These are phyloP conservation scores for Bhutanitis thaidina DNA, from an alignment of 2,888 invertebrate species.

Conservation along the genomic window DNA sequence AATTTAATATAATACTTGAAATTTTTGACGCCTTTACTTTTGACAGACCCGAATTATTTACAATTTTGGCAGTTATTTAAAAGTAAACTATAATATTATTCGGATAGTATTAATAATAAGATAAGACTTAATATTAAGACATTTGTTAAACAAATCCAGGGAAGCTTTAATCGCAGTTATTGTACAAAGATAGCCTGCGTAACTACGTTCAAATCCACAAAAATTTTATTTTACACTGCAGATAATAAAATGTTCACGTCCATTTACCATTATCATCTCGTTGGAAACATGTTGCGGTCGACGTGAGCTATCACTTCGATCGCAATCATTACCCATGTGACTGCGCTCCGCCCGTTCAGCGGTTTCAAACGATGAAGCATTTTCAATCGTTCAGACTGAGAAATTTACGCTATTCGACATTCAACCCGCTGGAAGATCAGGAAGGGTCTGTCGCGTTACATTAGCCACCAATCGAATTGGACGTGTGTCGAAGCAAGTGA, in stretches of 20 bases:
- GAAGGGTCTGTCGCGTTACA: constrained; percentile 61
- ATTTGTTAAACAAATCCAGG: neutral
- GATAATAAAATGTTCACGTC: constrained; percentile 54
- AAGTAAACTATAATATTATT: too few species aligned
- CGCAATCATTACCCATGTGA: constrained; percentile 62
- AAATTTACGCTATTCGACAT: constrained; percentile 45
- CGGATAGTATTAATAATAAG: too few species aligned
- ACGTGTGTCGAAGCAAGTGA: constrained; percentile 60
- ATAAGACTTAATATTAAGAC: too few species aligned
- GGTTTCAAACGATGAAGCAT: constrained; percentile 48
- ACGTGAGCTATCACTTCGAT: constrained; percentile 60
- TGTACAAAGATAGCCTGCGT: constrained; percentile 16
- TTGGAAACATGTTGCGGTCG: constrained; percentile 70
- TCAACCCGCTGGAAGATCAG: constrained; percentile 46
- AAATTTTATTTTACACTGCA: constrained; percentile 51
- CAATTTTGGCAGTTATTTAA: too few species aligned
- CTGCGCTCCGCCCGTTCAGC: constrained; percentile 44
- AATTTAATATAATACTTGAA: too few species aligned
- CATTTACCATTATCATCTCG: constrained; percentile 69
- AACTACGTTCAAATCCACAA: constrained; percentile 45
- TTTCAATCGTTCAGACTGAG: constrained; percentile 41
- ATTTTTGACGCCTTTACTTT: too few species aligned
- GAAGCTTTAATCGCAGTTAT: constrained; percentile 6
- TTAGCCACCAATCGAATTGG: constrained; percentile 60
- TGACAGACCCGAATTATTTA: too few species aligned